Evolutionary conservation across 2,888 invertebrate species (phyloP).

Genomic region (Amphimallon solstitiale): DNA sequence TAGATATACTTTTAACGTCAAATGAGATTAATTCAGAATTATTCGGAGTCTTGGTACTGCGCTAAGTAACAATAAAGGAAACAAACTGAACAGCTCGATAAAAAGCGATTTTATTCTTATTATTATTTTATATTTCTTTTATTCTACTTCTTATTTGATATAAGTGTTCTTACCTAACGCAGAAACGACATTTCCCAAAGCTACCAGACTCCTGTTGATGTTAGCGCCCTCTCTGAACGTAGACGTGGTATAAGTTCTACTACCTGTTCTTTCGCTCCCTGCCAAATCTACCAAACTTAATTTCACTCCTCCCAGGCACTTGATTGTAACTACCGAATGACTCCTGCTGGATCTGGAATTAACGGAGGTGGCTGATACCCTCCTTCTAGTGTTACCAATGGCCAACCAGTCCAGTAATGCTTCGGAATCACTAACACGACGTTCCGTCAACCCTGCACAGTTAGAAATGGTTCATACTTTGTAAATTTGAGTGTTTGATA

Average conservation of each 20-base stretch:
- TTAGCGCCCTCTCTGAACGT: conserved; percentile 73
- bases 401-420: conserved; percentile 69
- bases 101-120: no score
- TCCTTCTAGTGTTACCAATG: conserved; percentile 71
- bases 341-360: conserved; percentile 79
- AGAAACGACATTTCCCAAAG: conserved; percentile 84
- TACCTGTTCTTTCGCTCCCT: conserved; percentile 74
- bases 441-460: conserved; percentile 75
- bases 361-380: conserved; percentile 76
- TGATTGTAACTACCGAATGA: conserved; percentile 77
- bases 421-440: conserved; percentile 68
- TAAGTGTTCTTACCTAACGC: conserved; percentile 75
- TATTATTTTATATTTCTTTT: no score
- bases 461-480: no score
- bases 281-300: conserved; percentile 73
- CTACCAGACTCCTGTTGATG: conserved; percentile 83
- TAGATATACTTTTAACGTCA: no score
- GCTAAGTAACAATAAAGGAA: no score
- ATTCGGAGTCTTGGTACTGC: no score
- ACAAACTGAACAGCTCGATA: no score
- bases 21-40: no score
- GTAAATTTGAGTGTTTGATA: no score
- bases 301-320: conserved; percentile 72
- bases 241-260: conserved; percentile 61
- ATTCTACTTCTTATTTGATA: no score